Base-by-base conservation (phyloP, 2,888 invertebrate species). In the Trichopoda pennipes region DNA sequence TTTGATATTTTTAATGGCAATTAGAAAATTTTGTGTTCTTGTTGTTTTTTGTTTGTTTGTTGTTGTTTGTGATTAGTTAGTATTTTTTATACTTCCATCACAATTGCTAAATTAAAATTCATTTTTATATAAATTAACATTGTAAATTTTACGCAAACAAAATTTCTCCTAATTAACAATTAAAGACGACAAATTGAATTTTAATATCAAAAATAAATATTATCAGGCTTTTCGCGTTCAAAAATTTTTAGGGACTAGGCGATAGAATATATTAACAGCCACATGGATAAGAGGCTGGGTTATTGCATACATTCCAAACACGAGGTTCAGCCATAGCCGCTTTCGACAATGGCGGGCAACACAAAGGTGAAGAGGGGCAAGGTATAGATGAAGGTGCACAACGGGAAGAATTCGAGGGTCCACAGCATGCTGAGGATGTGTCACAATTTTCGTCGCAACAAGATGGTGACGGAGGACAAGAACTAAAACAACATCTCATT, bases 261-360 rank as follows among this genome's bases (percentile, higher is more conserved):
- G n/a, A n/a, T n/a, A n/a, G n/a, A n/a, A n/a, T n/a, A n/a, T n/a
- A n/a, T n/a, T n/a, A n/a, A 47, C 49, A 85, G 86, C 86, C 87
- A 89, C 90, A 89, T 87, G 90, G 90, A 86, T 89, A 89, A 19
- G 85, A 81, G 38, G 88, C 86, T 21, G 90, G 90, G 3, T 90
- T 89, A 89, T 95, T 84, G 94, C 93, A 28, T 66, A 84, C 86
- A 85, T 89, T 90, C 89, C 89, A 89, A 51, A 89, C 85, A 28
- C 88, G 86, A 17, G 89, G 89, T 86, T 89, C 89, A 32, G 90
- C 89, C 64, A 89, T 87, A 17, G 89, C 89, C n/a, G 86, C 87
- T 68, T 89, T 90, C 8, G 87, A 87, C 74, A 90, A 82, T 4
- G 89, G 88, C 9, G 89, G 89, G 64, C 86, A 87, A 66, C 86